Evolutionary conservation across 2,113 vertebrate genomes (phyloP), one percentile per base, ranked within the genome.

Genomic region (Amblyornis subalaris): DNA sequence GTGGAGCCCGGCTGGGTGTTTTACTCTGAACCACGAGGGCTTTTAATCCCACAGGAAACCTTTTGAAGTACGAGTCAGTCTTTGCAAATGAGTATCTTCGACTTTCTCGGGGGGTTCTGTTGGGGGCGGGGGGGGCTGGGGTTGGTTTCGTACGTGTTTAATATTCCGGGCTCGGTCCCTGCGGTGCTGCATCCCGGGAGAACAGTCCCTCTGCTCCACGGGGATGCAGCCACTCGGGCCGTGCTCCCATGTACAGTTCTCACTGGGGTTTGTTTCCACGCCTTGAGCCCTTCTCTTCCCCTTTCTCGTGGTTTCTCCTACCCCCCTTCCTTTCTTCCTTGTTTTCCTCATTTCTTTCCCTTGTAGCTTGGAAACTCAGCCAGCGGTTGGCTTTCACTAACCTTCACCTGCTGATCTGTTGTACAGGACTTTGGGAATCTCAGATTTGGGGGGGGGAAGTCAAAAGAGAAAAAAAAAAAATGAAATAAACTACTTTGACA

Each of bases 401-500:
- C 45, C 57, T 64, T 93, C 80, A 25, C 77, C 23, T 48, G 81
- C 81, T 90, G 75, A 84, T 91, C 75, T 72, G 45, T 75, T 92
- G 89, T 97, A 97, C 71, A 94, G 88, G 64, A 88, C 76, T 74
- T 74, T 6, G 33, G 54, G 92, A 35, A 71, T 80, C 74, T 85
- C 31, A 1, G 57, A 77, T 5, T 17, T 1, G 75, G 29, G 65
- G 45, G n/a, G 36, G 2, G n/a, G 9, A 19, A 44, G 28, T 82
- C 44, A 93, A 90, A 94, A 95, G 58, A 48, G 0, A 67, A 91
- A 81, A 22, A 53, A 28, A 25, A 72, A 76, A 92, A 94, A 75
- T 35, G 1, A 85, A 97, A 96, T 85, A 97, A 96, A 93, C 38
- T 54, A 61, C 60, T 95, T 94, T 89, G 54, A 82, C 75, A 23